Base-by-base conservation (phyloP, 2,797 vertebrate genomes). In the Malacoctenus gilli region DNA sequence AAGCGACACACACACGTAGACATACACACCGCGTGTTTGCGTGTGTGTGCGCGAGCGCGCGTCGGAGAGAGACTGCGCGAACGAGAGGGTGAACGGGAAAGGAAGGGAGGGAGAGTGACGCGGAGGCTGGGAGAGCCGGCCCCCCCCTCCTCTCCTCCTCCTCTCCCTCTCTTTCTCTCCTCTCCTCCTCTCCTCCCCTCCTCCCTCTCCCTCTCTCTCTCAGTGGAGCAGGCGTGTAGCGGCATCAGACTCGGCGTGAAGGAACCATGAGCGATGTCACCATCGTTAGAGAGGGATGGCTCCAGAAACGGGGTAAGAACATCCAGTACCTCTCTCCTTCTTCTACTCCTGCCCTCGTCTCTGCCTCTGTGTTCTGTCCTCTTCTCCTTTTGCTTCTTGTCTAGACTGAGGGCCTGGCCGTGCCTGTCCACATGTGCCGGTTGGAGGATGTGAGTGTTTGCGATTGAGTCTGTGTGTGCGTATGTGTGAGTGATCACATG, bases 211-310 rank as follows among this genome's bases (percentile, higher is more conserved):
- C 80, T 80, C 84, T 84, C 84, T 83, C 83, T 84, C 85, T 87
- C 85, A 78, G 83, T 86, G 90, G 90, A 92, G 89, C 88, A 89
- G 84, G 90, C 88, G 89, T 90, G 89, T 86, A 89, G 88, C 91
- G 85, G 90, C 89, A 89, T 89, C 89, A 86, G 90, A 93, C 94
- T 92, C 91, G 86, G 89, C 87, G 93, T 92, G 94, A 92, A 94
- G 94, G 92, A 95, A 97, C 91, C 95, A 98, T 98, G 96, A 96
- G 94, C 93, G 96, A 98, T 98, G 95, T 97, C 91, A 98, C 95
- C 92, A 94, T 98, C 91, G 95, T 98, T 91, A 98, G 95, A 91
- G 96, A 98, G 95, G 96, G 96, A 85, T 98, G 96, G 96, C 95
- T 98, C 85, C 96, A 98, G 90, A 98, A 98, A 93, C 95, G 96